phyloP scores from a whole-genome alignment of 1,140 invertebrate genomes.

The Saccostrea cuccullata region DNA sequence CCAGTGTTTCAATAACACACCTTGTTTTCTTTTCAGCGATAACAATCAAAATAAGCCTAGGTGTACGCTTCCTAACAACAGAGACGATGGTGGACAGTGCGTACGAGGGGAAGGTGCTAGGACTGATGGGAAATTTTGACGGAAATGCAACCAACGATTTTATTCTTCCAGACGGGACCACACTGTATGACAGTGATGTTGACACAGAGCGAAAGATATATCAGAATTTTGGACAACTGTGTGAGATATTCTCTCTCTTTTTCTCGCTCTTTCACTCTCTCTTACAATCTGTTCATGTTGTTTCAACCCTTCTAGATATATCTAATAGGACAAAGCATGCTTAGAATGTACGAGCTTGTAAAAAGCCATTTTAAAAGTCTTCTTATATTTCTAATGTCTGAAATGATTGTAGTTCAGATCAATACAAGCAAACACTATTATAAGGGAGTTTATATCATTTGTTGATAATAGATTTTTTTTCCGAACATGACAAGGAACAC shows the following conservation, averaged over 20 bases:
- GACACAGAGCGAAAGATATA: slow-evolving; percentile 43
- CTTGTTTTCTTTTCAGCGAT: slow-evolving; percentile 19
- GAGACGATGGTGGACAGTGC: not conserved
- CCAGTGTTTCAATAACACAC: no score
- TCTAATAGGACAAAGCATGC: not conserved
- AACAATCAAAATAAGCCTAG: not conserved
- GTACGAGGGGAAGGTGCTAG: not conserved
- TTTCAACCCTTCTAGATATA: not conserved
- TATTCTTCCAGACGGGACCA: slow-evolving; percentile 28
- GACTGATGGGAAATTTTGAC: slow-evolving; percentile 44
- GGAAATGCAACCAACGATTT: slow-evolving; percentile 38
- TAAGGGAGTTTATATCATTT: no score
- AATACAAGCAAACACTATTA: no score
- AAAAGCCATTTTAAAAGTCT: not conserved
- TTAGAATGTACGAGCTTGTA: not conserved
- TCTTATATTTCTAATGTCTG: not conserved
- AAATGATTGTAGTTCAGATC: no score
- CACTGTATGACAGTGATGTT: slow-evolving; percentile 13
- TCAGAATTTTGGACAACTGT: slow-evolving; percentile 47
- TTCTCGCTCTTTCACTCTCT: not conserved
- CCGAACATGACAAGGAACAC: no score
- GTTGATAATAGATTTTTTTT: no score
- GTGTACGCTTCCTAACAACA: slow-evolving; percentile 17
- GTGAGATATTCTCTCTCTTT: slow-evolving; percentile 22
- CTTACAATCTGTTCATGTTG: no score